phyloP scores from a whole-genome alignment of 2,113 vertebrate genomes.

The Macquaria australasica region DNA sequence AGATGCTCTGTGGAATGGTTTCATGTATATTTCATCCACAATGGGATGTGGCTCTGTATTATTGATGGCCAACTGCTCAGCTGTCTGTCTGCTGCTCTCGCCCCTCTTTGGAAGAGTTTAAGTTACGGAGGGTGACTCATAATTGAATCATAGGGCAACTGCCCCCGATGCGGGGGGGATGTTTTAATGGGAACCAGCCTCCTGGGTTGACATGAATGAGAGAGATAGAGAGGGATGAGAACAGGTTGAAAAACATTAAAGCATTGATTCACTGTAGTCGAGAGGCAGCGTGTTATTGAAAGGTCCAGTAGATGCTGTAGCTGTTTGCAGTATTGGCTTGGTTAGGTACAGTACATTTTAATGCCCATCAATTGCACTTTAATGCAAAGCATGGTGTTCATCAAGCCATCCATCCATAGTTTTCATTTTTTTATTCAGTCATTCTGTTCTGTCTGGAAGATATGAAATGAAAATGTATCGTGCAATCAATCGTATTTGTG shows the following conservation, averaged over 20 bases:
- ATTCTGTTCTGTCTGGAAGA: neutral
- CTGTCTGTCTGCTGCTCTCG: slow-evolving; percentile 38
- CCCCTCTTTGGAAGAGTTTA: slow-evolving; percentile 41
- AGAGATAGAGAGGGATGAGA: slow-evolving; percentile 27
- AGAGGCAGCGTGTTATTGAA: slow-evolving; percentile 14
- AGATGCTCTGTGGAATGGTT: slow-evolving; percentile 30
- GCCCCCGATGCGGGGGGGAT: neutral
- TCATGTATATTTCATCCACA: slow-evolving; percentile 75
- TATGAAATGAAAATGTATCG: neutral
- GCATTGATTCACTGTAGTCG: slow-evolving; percentile 21
- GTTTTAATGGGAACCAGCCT: slow-evolving; percentile 42
- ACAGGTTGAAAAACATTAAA: slow-evolving; percentile 19
- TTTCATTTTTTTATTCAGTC: neutral
- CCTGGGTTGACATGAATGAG: slow-evolving; percentile 26
- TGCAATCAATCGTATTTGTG: too few relatives aligned
- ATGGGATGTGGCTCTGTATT: slow-evolving; percentile 58
- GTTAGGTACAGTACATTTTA: slow-evolving; percentile 16
- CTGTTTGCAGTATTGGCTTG: slow-evolving; percentile 26
- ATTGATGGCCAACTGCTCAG: slow-evolving; percentile 61
- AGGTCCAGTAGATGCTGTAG: neutral
- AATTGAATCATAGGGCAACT: slow-evolving; percentile 53
- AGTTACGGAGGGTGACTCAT: slow-evolving; percentile 54
- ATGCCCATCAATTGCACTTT: too few relatives aligned
- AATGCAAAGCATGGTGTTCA: neutral
- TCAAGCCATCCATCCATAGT: neutral